These are phyloP conservation scores for Hippocampus mohnikei DNA, from an alignment of 2,113 vertebrate species.

Conservation along the genomic window DNA sequence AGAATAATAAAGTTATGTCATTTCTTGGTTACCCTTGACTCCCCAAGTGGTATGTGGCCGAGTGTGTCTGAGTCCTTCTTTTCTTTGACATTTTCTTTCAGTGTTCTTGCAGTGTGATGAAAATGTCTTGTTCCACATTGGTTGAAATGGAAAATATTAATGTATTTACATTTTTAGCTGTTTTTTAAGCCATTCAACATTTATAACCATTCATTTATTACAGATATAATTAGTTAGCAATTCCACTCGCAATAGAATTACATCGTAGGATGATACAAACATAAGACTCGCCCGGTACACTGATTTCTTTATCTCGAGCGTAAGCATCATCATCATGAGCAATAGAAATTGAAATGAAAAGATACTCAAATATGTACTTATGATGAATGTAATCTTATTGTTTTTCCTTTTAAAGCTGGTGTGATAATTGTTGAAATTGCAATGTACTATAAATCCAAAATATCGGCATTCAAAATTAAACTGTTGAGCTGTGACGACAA, in stretches of 20 bases:
- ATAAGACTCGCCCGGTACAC: neutral
- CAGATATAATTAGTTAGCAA: neutral
- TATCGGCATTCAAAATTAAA: neutral
- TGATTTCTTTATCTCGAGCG: neutral
- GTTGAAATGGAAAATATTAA: neutral
- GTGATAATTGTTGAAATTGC: too few relatives aligned
- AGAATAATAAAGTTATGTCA: constrained; percentile 71
- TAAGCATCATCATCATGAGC: neutral
- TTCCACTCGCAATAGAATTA: neutral
- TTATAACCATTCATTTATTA: neutral
- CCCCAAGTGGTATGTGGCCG: constrained; percentile 41
- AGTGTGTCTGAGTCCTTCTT: constrained; percentile 22
- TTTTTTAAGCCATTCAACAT: neutral
- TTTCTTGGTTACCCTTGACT: constrained; percentile 67
- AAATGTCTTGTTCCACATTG: neutral
- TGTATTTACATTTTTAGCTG: neutral
- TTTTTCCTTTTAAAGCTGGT: too few relatives aligned
- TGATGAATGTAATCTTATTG: too few relatives aligned
- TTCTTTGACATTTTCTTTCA: neutral
- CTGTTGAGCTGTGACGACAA: neutral
- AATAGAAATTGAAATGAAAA: neutral
- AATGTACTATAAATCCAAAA: too few relatives aligned
- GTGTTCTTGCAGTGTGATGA: neutral
- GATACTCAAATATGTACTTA: too few relatives aligned
- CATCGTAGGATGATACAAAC: neutral